Evolutionary conservation across 2,797 vertebrate species (phyloP), one percentile per base, ranked within the genome.

Genomic region (Acropternis orthonyx): DNA sequence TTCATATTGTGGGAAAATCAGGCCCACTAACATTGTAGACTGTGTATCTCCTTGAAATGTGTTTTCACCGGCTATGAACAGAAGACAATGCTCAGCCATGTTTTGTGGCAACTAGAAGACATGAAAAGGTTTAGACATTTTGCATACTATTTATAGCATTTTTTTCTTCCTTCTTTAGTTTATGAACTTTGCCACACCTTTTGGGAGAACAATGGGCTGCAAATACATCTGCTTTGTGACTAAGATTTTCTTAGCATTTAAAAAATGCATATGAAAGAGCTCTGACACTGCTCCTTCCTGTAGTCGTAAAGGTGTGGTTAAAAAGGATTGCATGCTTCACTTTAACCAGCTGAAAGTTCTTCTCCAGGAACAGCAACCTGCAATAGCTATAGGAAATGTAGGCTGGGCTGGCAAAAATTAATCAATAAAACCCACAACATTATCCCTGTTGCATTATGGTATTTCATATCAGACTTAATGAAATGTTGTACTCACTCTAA

Each of bases 161-260:
- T 78, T 19, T 74, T 90, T 54, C 73, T 93, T 95, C 85, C 89
- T 88, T 52, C 85, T 85, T 85, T 82, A 76, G 86, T 81, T 56
- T 75, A 91, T 95, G 93, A 96, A 95, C 91, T 94, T 80, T 91
- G 83, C 75, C 86, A 83, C 95, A 89, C 95, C 96, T 88, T 74
- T 75, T 37, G 10, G n/a, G 58, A 94, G 96, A 95, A 93, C 88
- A 78, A 77, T 43, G 41, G 20, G 41, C 67, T 94, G 65, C 87
- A 94, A 96, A 96, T 96, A 71, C 28, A 10, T 93, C 79, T 92
- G 39, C 69, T 43, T 55, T 86, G 88, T 93, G 95, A 91, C 67
- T 73, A 96, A 90, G 54, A 63, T 93, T 95, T 97, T 77, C 84
- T 88, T 88, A 85, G 79, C 68, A 74, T 94, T 86, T 84, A 41